These are phyloP conservation scores for Drosophila pallidifrons DNA, from an alignment of 1,140 invertebrate genomes.

Conservation along the genomic window DNA sequence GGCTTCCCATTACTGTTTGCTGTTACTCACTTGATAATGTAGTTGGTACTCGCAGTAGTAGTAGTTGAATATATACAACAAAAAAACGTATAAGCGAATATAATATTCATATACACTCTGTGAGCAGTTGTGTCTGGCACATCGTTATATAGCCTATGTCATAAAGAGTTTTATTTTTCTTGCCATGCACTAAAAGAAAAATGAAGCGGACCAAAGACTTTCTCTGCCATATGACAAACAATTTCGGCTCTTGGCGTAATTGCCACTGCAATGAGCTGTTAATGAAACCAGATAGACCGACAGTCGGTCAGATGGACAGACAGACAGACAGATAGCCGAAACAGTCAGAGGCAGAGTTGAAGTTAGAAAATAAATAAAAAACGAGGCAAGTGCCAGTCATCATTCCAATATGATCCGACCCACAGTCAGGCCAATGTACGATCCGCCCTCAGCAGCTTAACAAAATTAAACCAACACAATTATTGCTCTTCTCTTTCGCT, in stretches of 20 bases:
- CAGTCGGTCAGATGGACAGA: slow-evolving; percentile 23
- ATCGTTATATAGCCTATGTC: slow-evolving; percentile 47
- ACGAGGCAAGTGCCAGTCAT: slow-evolving; percentile 63
- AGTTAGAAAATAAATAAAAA: neutral
- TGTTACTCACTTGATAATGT: slow-evolving; percentile 34
- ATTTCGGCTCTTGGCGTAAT: slow-evolving; percentile 76
- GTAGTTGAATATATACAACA: slow-evolving; percentile 24
- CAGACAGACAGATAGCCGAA: neutral
- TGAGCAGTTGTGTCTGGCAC: slow-evolving; percentile 3
- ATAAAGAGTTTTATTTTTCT: slow-evolving; percentile 54
- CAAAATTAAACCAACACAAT: slow-evolving; percentile 48
- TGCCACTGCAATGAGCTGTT: slow-evolving; percentile 76
- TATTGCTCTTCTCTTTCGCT: slow-evolving; percentile 35
- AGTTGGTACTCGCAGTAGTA: slow-evolving; percentile 29
- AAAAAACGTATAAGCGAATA: slow-evolving; percentile 14
- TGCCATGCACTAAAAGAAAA: slow-evolving; percentile 49
- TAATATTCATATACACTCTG: slow-evolving; percentile 4
- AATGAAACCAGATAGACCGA: slow-evolving; percentile 69
- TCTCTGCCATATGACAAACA: slow-evolving; percentile 77
- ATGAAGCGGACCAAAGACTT: slow-evolving; percentile 62
- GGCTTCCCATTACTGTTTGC: slow-evolving; percentile 57
- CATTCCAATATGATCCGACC: slow-evolving; percentile 51
- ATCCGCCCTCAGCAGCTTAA: slow-evolving; percentile 65
- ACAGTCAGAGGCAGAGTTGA: slow-evolving; percentile 5
- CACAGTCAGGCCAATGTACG: slow-evolving; percentile 67